A percentile compares a stretch with the other conserved stretches of the same genome.
phyloP scores from a whole-genome alignment of 2,797 vertebrate genomes.

The Molossus alvarezi region DNA sequence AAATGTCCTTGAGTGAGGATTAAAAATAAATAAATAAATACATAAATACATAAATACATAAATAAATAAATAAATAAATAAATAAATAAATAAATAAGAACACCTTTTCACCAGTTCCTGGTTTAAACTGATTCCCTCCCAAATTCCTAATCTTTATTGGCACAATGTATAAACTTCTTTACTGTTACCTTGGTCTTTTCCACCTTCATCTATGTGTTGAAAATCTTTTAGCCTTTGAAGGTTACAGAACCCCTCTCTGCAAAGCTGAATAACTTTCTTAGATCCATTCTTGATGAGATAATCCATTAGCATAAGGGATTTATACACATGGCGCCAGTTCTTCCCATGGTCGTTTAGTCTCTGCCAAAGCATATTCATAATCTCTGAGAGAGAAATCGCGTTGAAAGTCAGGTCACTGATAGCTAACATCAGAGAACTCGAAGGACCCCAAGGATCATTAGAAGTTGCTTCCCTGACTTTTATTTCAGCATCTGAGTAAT shows the following conservation, averaged over 20 bases:
- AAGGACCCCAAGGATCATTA: conserved; percentile 81
- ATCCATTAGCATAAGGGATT: conserved; percentile 83
- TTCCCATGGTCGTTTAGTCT: conserved; percentile 84
- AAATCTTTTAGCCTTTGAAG: conserved; percentile 83
- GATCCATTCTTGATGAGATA: conserved; percentile 88
- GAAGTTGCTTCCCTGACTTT: conserved; percentile 88
- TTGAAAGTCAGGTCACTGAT: conserved; percentile 85
- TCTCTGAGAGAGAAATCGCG: conserved; percentile 82
- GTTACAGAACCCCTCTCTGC: conserved; percentile 82
- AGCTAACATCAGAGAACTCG: conserved; percentile 83
- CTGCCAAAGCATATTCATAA: conserved; percentile 82
- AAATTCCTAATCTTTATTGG: conserved; percentile 67
- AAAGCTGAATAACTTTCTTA: conserved; percentile 84
- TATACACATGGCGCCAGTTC: conserved; percentile 87
- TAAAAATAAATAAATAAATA: no score
- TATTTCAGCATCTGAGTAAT: conserved; percentile 87
- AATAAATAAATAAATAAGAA: background rate
- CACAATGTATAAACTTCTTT: conserved; percentile 59
- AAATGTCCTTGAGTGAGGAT: no score
- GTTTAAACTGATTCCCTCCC: conserved; percentile 55
- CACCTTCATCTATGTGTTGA: conserved; percentile 81
- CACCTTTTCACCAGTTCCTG: conserved; percentile 47
- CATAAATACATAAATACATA: no score
- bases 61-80: background rate
- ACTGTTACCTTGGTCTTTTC: conserved; percentile 87